Evolutionary conservation across 2,888 invertebrate species (phyloP), one percentile per base, ranked within the genome.

Genomic region (Ditylenchus weischeri): DNA sequence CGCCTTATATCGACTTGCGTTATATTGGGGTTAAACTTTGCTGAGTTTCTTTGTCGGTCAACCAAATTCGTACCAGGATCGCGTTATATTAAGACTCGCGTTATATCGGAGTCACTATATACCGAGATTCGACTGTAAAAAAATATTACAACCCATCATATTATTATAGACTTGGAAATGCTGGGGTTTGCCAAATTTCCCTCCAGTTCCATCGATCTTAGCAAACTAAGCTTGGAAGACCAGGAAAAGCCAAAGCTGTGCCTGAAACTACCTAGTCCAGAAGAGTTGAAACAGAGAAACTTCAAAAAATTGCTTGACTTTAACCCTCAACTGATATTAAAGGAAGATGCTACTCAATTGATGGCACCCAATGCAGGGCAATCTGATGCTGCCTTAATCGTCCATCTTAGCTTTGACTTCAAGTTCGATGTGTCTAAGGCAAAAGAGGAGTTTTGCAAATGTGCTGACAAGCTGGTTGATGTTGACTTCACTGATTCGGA

Each of bases 171-270:
- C 29, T 29, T 23, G 29, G 29, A 23, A 6, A 3, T 21, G 8
- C 54, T 54, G 1, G 54, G 54, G 7, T 11, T 54, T 54, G 54
- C 54, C 29, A 54, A 54, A 18, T 54, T 54, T 54, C 54, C 54
- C 1, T 15, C 21, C 7, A 54, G 21, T 10, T 21, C 21, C 11
- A 15, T 54, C 11, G 54, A 29, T 13, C 10, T n/a, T 10, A 21
- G 1, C 29, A 54, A 54, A 10, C n/a, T 54, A 29, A 54, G 11
- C 29, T 29, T 54, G 54, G n/a, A 54, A 6, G 29, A 15, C 7
- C 43, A 43, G 43, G 43, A 43, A 13, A 8, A 43, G 11, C 43
- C 43, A 8, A 43, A 11, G 10, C 54, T 54, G 21, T 13, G 11
- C 11, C 10, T 54, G 29, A 54, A 54, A 29, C n/a, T 54, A n/a